Evolutionary conservation across 1,140 invertebrate genomes (phyloP).

Genomic region (Scaptomyza montana): DNA sequence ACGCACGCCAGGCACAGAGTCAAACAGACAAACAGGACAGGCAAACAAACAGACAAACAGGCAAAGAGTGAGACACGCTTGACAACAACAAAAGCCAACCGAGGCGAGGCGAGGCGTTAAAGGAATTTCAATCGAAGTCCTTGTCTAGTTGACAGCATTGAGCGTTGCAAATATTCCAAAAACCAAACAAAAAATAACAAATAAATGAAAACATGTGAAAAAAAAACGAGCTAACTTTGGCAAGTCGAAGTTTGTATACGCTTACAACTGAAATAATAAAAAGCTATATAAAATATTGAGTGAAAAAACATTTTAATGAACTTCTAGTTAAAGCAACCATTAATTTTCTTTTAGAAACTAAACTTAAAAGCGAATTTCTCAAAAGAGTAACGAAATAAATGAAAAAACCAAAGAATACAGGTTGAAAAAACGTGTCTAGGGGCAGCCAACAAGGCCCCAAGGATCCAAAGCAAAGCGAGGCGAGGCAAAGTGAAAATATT

Average conservation of each 20-base stretch:
- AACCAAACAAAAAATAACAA: background rate
- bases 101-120: slow-evolving; percentile 49
- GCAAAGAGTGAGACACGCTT: slow-evolving; percentile 6
- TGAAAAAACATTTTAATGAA: too few species aligned
- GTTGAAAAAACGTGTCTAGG: slow-evolving; percentile 42
- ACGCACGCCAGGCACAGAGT: slow-evolving; percentile 10
- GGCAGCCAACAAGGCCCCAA: slow-evolving; percentile 26
- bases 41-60: slow-evolving; percentile 6
- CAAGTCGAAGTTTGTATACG: background rate
- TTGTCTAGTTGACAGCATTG: slow-evolving; percentile 71
- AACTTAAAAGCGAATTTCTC: too few species aligned
- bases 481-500: slow-evolving; percentile 69
- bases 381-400: background rate
- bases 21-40: background rate
- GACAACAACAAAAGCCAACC: slow-evolving; percentile 18
- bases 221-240: background rate
- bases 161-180: slow-evolving; percentile 71
- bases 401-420: slow-evolving; percentile 10
- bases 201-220: background rate
- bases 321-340: too few species aligned
- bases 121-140: slow-evolving; percentile 79
- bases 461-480: slow-evolving; percentile 24
- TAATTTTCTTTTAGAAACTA: too few species aligned
- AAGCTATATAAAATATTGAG: background rate
- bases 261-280: background rate